These are phyloP conservation scores for Drosophila borborema DNA, from an alignment of 2,888 invertebrate species.

Conservation along the genomic window DNA sequence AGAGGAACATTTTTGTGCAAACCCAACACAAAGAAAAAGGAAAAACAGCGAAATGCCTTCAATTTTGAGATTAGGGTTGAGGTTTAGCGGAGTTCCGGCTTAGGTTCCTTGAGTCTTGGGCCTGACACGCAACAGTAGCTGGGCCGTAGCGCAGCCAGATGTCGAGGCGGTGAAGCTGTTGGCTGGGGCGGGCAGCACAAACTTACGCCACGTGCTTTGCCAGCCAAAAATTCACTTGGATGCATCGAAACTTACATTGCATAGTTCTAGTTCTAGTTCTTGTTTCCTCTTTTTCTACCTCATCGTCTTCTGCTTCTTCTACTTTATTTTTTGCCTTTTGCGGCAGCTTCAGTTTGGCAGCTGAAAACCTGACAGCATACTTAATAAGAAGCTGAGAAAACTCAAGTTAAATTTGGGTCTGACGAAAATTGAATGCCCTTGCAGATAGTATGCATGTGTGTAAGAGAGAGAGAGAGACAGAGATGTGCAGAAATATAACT, in stretches of 20 bases:
- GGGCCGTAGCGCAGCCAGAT: background rate
- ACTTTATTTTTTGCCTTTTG: conserved; percentile 2
- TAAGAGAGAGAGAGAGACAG: background rate
- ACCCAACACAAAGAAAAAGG: conserved; percentile 43
- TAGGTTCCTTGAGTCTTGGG: background rate
- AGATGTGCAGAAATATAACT: no score
- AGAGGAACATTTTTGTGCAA: conserved; percentile 33
- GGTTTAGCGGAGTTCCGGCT: background rate
- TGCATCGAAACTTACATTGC: conserved; percentile 59
- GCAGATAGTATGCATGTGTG: background rate
- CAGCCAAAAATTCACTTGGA: conserved; percentile 64
- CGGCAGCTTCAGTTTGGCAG: conserved; percentile 40
- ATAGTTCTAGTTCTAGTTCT: conserved; percentile 45
- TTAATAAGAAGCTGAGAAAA: conserved; percentile 23
- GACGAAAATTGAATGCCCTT: conserved; percentile 14
- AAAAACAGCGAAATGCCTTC: conserved; percentile 36
- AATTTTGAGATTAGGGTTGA: conserved; percentile 30
- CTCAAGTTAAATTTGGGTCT: background rate
- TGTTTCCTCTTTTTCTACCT: background rate
- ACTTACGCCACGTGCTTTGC: conserved; percentile 65
- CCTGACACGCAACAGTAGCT: conserved; percentile 55
- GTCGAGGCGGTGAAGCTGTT: background rate
- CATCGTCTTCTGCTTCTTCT: background rate
- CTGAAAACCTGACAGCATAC: conserved; percentile 57
- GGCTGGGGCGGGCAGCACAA: conserved; percentile 35